Conservation (phyloP, 2,113 vertebrate genomes). For the Equus przewalskii region DNA sequence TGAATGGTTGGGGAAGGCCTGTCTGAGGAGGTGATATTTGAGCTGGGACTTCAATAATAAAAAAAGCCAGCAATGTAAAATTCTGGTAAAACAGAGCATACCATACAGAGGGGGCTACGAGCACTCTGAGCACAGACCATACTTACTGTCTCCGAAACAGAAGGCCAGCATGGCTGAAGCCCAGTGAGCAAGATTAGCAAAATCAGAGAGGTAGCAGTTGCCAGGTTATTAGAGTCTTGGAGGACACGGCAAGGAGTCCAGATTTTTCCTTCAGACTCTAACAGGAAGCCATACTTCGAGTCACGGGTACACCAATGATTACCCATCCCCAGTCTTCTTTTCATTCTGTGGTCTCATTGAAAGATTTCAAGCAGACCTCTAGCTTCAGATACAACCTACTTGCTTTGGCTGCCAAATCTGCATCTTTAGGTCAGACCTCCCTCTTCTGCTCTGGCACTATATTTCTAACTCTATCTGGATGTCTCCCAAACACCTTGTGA, state of each 20-base stretch:
- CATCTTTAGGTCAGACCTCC: neutral
- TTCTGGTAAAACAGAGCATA: neutral
- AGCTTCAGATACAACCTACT: neutral
- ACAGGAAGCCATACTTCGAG: neutral
- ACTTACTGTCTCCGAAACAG: neutral
- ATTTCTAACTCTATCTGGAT: slow-evolving; percentile 16
- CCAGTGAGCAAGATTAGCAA: neutral
- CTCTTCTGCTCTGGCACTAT: neutral
- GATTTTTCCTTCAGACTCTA: neutral
- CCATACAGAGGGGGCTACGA: neutral
- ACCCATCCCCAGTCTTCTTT: neutral
- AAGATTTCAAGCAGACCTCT: neutral
- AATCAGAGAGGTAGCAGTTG: neutral
- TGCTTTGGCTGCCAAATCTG: neutral
- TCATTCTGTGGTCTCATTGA: neutral
- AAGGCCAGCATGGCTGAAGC: neutral
- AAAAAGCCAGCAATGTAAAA: neutral
- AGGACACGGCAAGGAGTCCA: neutral
- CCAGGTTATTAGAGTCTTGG: neutral
- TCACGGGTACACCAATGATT: neutral
- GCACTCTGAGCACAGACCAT: neutral
- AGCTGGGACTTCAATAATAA: neutral
- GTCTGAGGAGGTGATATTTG: neutral
- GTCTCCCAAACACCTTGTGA: neutral
- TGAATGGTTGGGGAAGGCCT: neutral